phyloP scores from a whole-genome alignment of 2,113 vertebrate species.

The Diadophis punctatus region DNA sequence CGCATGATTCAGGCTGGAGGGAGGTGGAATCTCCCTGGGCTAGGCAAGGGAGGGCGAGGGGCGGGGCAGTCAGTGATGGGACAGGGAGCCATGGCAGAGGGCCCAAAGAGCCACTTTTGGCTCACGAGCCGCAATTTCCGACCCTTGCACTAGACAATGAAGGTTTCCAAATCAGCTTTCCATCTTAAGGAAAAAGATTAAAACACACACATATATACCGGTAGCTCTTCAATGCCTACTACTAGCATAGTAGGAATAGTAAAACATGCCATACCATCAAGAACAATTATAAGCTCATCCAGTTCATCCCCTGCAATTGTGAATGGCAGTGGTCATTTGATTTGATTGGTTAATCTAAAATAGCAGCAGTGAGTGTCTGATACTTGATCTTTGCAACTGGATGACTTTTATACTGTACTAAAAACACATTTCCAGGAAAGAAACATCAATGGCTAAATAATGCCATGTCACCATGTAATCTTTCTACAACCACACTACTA shows the following conservation, averaged over 20 bases:
- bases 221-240: not conserved
- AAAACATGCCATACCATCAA: not conserved
- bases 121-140: too few species aligned
- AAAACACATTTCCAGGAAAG: conserved; percentile 97
- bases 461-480: not conserved
- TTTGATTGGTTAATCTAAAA: conserved; percentile 96
- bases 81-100: too few species aligned
- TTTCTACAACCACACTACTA: not conserved
- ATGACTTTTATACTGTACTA: conserved; percentile 99
- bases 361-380: conserved; percentile 99
- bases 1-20: too few species aligned
- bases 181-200: not conserved
- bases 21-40: too few species aligned
- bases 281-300: conserved; percentile 86
- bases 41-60: too few species aligned
- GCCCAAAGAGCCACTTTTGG: too few species aligned
- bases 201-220: conserved; percentile 48
- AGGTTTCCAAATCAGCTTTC: not conserved
- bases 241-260: not conserved
- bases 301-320: conserved; percentile 99
- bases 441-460: conserved; percentile 87
- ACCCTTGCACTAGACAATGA: not conserved
- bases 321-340: conserved; percentile 89
- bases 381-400: conserved; percentile 98
- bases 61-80: too few species aligned